Evolutionary conservation across 1,140 invertebrate species (phyloP).

Genomic region (Phortica variegata): DNA sequence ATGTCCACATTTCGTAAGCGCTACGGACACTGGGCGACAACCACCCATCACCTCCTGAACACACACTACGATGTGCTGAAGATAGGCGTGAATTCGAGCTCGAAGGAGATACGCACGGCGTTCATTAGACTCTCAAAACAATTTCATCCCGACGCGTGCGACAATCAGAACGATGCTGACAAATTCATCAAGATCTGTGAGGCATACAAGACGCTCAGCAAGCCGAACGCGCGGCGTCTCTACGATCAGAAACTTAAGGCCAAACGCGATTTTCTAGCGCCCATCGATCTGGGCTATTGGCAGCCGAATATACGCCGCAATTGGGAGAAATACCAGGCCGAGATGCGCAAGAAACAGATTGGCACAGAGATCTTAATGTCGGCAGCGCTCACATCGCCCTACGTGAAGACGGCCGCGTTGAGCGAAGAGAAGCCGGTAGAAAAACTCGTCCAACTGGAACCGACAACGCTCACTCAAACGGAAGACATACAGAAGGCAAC

Average conservation of each 20-base stretch:
- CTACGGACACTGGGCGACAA: too few species aligned
- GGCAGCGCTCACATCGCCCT: too few species aligned
- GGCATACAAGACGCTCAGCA: conserved; percentile 27
- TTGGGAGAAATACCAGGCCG: conserved; percentile 24
- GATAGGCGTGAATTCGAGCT: conserved; percentile 15
- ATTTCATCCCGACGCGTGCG: conserved; percentile 32
- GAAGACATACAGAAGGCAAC: too few species aligned
- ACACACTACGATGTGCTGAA: conserved; percentile 35
- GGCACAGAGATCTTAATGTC: too few species aligned
- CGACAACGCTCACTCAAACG: too few species aligned
- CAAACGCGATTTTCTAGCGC: neutral
- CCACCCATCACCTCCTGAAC: too few species aligned
- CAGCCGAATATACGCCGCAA: conserved; percentile 7
- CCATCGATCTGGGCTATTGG: conserved; percentile 1
- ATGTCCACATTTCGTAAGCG: conserved; percentile 7
- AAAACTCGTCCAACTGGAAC: too few species aligned
- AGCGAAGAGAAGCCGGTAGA: too few species aligned
- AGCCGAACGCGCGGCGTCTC: conserved; percentile 2
- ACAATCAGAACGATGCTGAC: conserved; percentile 8
- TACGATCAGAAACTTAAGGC: conserved; percentile 12
- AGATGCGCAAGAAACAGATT: conserved; percentile 23
- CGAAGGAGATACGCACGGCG: conserved; percentile 28
- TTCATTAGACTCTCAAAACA: conserved; percentile 33
- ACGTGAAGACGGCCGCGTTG: too few species aligned
- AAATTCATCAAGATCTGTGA: conserved; percentile 31